Evolutionary conservation across 1,140 invertebrate genomes (phyloP).

Genomic region (Ditylenchus dipsaci): DNA sequence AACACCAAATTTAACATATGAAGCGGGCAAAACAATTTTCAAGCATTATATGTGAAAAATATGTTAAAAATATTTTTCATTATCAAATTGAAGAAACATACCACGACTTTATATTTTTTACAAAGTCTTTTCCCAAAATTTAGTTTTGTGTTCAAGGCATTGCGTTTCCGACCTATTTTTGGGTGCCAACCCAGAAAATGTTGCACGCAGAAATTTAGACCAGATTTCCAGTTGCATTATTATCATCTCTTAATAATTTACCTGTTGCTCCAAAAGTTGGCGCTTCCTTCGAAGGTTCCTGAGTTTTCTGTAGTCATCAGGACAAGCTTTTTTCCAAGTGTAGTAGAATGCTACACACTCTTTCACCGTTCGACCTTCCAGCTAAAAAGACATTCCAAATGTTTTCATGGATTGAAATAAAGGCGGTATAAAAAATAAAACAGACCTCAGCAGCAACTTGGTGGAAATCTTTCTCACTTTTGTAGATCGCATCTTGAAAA

Average conservation of each 20-base stretch:
- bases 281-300: constrained; percentile 59
- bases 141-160: too few relatives aligned
- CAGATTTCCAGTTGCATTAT: too few relatives aligned
- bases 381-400: too few relatives aligned
- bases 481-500: constrained; percentile 79
- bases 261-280: constrained; percentile 58
- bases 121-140: too few relatives aligned
- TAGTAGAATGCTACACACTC: constrained; percentile 97
- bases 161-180: too few relatives aligned
- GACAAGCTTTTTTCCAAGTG: constrained; percentile 83
- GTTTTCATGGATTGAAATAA: too few relatives aligned
- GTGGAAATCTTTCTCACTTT: constrained; percentile 87
- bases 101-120: too few relatives aligned
- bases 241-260: not conserved
- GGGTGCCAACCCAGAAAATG: too few relatives aligned
- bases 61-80: too few relatives aligned
- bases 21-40: not conserved
- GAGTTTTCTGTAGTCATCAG: constrained; percentile 62
- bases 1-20: not conserved
- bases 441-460: constrained; percentile 76
- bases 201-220: too few relatives aligned
- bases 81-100: too few relatives aligned
- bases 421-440: too few relatives aligned
- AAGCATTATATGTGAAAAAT: constrained; percentile 8
- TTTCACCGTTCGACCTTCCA: constrained; percentile 79